Evolutionary conservation across 2,888 invertebrate species (phyloP), one percentile per base, ranked within the genome.

Genomic region (Ypsolopha sequella): DNA sequence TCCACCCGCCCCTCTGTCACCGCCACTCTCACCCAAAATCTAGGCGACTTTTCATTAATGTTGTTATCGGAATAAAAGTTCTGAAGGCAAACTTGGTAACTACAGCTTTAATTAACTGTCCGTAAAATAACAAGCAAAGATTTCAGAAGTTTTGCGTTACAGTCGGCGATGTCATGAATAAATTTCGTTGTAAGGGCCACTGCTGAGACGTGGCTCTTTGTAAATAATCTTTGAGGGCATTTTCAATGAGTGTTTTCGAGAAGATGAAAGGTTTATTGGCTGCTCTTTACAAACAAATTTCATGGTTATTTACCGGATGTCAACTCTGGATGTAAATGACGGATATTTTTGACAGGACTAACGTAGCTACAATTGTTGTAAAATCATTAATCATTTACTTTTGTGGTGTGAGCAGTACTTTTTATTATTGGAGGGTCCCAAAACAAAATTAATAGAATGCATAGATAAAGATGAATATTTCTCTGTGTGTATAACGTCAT

Each of bases 61-160:
- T 75, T 81, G 80, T 84, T 82, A 84, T 84, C 80, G 73, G 73
- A 80, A 71, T 76, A 80, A 84, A 80, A 85, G 71, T 84, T 84
- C 66, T 58, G 44, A 79, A 80, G 71, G 79, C 76, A 73, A 80
- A 81, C 78, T 77, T 71, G 70, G 72, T 66, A 76, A 67, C 66
- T 58, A 67, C 67, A 66, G 73, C 71, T 80, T 80, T 82, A 82
- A 85, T 85, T 84, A 82, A 81, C 81, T 80, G 80, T 70, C 77
- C 70, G 73, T 76, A 67, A 80, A 79, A 78, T 79, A 76, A 74
- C 62, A 51, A 50, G 50, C 41, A 24, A 51, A 55, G 51, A 50
- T 50, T 53, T 36, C 41, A 45, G 10, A 44, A 14, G 41, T 36
- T 44, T 47, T 13, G 48, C 2, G 47, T 11, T 52, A 52, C 46